These are phyloP conservation scores for Cephalopholis sonnerati DNA, from an alignment of 2,113 vertebrate genomes.

Conservation along the genomic window DNA sequence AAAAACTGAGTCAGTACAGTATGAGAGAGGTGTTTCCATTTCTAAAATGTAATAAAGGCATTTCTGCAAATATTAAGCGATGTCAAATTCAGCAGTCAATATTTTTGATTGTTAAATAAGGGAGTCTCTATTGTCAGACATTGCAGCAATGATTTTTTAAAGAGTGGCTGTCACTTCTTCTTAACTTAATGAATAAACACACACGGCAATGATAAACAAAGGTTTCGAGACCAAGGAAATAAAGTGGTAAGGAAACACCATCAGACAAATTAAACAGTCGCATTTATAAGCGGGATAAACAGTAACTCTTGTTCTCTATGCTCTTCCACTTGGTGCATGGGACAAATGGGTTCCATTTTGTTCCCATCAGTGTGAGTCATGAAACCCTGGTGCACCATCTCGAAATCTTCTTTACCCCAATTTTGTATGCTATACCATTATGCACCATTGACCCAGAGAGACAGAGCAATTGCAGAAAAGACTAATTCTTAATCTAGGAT, in stretches of 20 bases:
- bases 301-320: neutral
- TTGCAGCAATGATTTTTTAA: conserved; percentile 7
- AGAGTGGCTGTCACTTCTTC: neutral
- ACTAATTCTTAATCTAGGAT: conserved; percentile 79
- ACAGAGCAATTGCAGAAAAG: conserved; percentile 70
- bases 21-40: neutral
- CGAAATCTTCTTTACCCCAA: neutral
- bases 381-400: neutral
- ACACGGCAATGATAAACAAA: neutral
- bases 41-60: conserved; percentile 17
- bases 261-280: neutral
- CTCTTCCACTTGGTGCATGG: neutral
- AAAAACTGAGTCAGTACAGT: conserved; percentile 13
- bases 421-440: conserved; percentile 54
- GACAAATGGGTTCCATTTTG: neutral
- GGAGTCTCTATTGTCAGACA: neutral
- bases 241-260: neutral
- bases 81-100: conserved; percentile 15
- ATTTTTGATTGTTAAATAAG: conserved; percentile 14
- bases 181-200: neutral
- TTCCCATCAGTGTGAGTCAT: conserved; percentile 9
- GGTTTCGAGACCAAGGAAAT: neutral
- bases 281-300: neutral
- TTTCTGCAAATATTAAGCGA: neutral
- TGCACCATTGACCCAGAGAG: conserved; percentile 61